phyloP scores from a whole-genome alignment of 2,797 vertebrate species.

The Holocentrus rufus region DNA sequence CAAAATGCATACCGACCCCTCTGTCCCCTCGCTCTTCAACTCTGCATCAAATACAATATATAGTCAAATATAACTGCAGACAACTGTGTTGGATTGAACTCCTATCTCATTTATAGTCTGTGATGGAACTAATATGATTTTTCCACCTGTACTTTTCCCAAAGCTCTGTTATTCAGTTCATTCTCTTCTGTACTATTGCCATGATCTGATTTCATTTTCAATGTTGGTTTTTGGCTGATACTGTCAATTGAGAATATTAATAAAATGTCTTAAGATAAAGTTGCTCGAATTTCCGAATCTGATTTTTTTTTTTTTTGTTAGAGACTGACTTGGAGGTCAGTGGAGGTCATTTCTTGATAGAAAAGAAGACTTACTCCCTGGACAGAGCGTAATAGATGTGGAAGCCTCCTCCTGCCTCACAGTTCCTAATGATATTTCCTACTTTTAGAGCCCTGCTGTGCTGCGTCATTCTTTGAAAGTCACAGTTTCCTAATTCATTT shows the following conservation, averaged over 20 bases:
- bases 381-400: background rate
- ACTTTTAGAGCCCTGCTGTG: background rate
- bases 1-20: conserved; percentile 20
- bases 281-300: conserved; percentile 15
- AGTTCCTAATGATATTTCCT: conserved; percentile 2
- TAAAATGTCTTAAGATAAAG: conserved; percentile 80
- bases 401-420: background rate
- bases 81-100: conserved; percentile 57
- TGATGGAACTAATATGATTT: conserved; percentile 60
- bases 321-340: background rate
- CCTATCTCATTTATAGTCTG: conserved; percentile 57
- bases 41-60: conserved; percentile 66
- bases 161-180: conserved; percentile 43
- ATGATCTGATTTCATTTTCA: conserved; percentile 66
- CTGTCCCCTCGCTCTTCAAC: conserved; percentile 50
- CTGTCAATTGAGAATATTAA: conserved; percentile 81
- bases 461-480: conserved; percentile 24
- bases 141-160: conserved; percentile 48
- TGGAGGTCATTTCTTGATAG: background rate
- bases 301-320: conserved; percentile 22
- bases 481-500: conserved; percentile 8
- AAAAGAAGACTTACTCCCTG: too few relatives aligned
- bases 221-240: conserved; percentile 79
- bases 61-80: conserved; percentile 63
- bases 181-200: conserved; percentile 53